Evolutionary conservation across 2,888 invertebrate species (phyloP).

Genomic region (Spilarctia lutea): DNA sequence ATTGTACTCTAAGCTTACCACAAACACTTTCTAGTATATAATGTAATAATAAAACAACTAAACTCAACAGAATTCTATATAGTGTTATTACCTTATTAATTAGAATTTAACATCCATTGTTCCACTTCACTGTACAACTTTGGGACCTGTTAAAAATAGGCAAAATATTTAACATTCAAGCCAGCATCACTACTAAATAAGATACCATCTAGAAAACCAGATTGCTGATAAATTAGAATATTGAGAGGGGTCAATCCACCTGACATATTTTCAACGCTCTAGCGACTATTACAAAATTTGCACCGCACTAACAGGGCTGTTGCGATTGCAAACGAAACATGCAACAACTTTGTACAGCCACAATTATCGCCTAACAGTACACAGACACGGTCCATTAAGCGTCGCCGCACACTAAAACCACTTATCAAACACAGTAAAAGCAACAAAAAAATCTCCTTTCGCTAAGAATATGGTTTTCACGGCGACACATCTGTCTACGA

Average conservation of each 20-base stretch:
- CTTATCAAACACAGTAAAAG: slow-evolving; percentile 64
- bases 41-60: slow-evolving; percentile 19
- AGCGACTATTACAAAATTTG: slow-evolving; percentile 82
- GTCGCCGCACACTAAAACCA: slow-evolving; percentile 55
- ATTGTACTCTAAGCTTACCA: neutral
- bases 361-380: slow-evolving; percentile 68
- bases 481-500: slow-evolving; percentile 60
- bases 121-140: slow-evolving; percentile 44
- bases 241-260: slow-evolving; percentile 67
- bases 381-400: slow-evolving; percentile 69
- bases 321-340: slow-evolving; percentile 51
- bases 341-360: slow-evolving; percentile 56
- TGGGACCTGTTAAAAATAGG: slow-evolving; percentile 50
- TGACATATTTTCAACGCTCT: slow-evolving; percentile 85
- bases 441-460: slow-evolving; percentile 76
- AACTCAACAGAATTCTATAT: slow-evolving; percentile 24
- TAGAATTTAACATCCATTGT: slow-evolving; percentile 62
- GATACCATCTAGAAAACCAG: slow-evolving; percentile 36
- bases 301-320: slow-evolving; percentile 43
- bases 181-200: slow-evolving; percentile 24
- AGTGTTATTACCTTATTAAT: slow-evolving; percentile 56
- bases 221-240: slow-evolving; percentile 56
- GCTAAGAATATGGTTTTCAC: slow-evolving; percentile 70
- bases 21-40: neutral
- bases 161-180: slow-evolving; percentile 25